Evolutionary conservation across 2,797 vertebrate genomes (phyloP), one percentile per base, ranked within the genome.

Genomic region (Silurus aristotelis): DNA sequence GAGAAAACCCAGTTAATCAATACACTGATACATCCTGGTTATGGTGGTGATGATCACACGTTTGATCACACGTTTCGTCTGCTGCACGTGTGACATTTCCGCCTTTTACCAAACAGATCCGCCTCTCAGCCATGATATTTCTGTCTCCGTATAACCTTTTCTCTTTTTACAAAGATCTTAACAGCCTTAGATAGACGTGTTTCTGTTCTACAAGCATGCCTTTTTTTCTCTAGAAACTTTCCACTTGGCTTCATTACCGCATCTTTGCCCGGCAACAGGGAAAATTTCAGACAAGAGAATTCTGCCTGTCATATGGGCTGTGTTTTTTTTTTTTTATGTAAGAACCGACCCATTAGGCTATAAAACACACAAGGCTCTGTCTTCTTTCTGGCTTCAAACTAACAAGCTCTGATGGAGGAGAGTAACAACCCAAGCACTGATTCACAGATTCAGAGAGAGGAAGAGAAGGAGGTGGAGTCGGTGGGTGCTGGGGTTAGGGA

Each of bases 331-430:
- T 71, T 84, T 66, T 12, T 27, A 63, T 80, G 38, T n/a, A 77
- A 86, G 83, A 79, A 31, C 72, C 52, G 25, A 68, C 67, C 75
- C 58, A 81, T 87, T 89, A 86, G 58, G 31, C 83, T 80, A 72
- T 14, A 84, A 68, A 20, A 84, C 10, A 22, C 68, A 55, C n/a
- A 60, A 43, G 43, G 13, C 73, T 82, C 66, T 61, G 83, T 70
- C 70, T 71, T 56, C 56, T 78, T 58, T 73, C 63, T 82, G 80
- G 60, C 84, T 86, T 75, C 46, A 20, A 80, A 80, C 72, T 82
- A 87, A 87, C 80, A 84, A 84, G 87, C 56, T 55, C 55, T 68
- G 80, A 82, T 87, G 38, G 52, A 87, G 67, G 58, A 84, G 6
- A 55, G n/a, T 77, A 86, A 83, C 66, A 87, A 86, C 64, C 71